Evolutionary conservation across 1,140 invertebrate genomes (phyloP), one percentile per base, ranked within the genome.

Genomic region (Protaetia brevitarsis): DNA sequence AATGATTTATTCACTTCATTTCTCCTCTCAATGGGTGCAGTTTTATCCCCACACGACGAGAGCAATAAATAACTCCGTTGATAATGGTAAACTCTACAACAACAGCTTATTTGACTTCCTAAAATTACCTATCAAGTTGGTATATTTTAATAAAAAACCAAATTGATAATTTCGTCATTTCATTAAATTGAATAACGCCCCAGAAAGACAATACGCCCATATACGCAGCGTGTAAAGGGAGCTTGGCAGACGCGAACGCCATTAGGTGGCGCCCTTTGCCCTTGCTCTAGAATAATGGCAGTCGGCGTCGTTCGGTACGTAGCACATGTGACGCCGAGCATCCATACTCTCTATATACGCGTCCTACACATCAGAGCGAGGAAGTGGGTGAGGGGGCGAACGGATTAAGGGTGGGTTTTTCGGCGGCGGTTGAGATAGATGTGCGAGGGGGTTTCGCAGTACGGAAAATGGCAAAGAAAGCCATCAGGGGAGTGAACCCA

Each of bases 401-500:
- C 30, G 41, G 13, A 21, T 51, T 51, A 51, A 19, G 41, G 28
- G 65, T 41, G 58, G 13, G 61, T 60, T 13, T n/a, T n/a, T 29
- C 27, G 60, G 26, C 29, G 30, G 30, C 36, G 41, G 41, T 51
- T 64, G 68, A 72, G 66, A 69, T 68, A 65, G 69, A 71, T 73
- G 70, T 69, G 67, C 70, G 29, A n/a, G n/a, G 69, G 66, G 66
- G 60, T 31, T 34, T 72, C 67, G 68, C 71, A 68, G 66, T 66
- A 70, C 69, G 67, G 69, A 73, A n/a, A 72, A 74, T 72, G 70
- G 72, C 69, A 74, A 74, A 74, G 72, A 74, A 74, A 73, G 72
- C 72, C 70, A 72, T 73, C 72, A 72, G 67, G 72, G 72, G 70
- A 73, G 68, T 59, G 67, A 70, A 71, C 64, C n/a, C 69, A 72